Evolutionary conservation across 2,888 invertebrate species (phyloP).

Genomic region (Sericinus montela): DNA sequence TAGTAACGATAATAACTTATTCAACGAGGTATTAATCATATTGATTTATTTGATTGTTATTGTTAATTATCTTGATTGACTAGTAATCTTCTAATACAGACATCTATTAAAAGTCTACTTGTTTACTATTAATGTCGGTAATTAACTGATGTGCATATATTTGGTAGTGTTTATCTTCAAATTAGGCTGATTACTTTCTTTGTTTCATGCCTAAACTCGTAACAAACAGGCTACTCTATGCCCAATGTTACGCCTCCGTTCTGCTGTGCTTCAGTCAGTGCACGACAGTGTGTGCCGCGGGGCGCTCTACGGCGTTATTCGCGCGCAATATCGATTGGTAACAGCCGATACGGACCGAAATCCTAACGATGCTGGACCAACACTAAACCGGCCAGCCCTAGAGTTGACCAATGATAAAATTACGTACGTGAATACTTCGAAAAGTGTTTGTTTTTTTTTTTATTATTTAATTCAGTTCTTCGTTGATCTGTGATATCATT

Average conservation of each 20-base stretch:
- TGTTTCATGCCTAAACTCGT: slow-evolving; percentile 7
- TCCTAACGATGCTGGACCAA: background rate
- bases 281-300: slow-evolving; percentile 54
- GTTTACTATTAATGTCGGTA: no score
- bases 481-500: background rate
- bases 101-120: no score
- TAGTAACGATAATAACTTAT: no score
- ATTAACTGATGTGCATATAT: no score
- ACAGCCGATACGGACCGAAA: slow-evolving; percentile 4
- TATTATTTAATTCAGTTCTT: background rate
- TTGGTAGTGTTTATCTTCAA: no score
- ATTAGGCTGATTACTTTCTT: no score
- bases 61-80: no score
- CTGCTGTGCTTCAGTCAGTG: slow-evolving; percentile 40
- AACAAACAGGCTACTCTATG: slow-evolving; percentile 30
- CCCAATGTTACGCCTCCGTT: slow-evolving; percentile 26
- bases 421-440: slow-evolving; percentile 40
- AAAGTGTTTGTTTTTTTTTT: background rate
- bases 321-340: slow-evolving; percentile 27
- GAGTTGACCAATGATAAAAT: slow-evolving; percentile 37
- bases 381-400: slow-evolving; percentile 20
- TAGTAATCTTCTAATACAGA: no score
- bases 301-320: slow-evolving; percentile 36
- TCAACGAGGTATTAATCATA: no score
- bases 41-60: no score